phyloP scores from a whole-genome alignment of 2,113 vertebrate genomes.

The Vicugna pacos region DNA sequence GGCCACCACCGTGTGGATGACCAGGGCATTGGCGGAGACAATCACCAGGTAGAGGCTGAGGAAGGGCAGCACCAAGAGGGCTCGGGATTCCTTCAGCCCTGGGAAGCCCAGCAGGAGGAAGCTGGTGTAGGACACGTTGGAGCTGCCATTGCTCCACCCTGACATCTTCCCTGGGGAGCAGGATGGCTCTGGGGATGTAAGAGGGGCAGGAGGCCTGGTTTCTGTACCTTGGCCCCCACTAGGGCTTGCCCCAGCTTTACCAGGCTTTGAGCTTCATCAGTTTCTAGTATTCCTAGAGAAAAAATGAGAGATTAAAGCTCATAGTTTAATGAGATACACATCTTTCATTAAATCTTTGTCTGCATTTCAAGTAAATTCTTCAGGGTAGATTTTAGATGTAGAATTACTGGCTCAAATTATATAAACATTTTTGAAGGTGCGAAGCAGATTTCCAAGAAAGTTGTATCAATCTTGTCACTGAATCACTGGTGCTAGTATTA shows the following conservation, averaged over 20 bases:
- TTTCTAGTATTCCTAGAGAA: background rate
- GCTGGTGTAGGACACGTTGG: conserved; percentile 53
- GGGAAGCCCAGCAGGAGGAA: conserved; percentile 74
- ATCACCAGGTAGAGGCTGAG: conserved; percentile 60
- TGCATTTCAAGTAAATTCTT: conserved; percentile 33
- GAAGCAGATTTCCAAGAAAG: background rate
- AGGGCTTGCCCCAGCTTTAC: background rate
- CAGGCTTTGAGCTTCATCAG: background rate
- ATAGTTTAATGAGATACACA: background rate
- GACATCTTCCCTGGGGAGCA: background rate
- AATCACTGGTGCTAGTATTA: background rate
- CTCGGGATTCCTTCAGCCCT: background rate
- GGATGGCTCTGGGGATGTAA: background rate
- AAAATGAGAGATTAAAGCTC: background rate
- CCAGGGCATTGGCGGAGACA: background rate
- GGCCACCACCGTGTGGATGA: conserved; percentile 63
- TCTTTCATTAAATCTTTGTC: background rate
- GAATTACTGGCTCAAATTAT: background rate
- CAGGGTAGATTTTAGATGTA: background rate
- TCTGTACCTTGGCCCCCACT: background rate
- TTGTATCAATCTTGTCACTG: background rate
- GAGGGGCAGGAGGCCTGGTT: background rate
- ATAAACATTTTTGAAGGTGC: background rate
- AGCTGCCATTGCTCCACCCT: background rate
- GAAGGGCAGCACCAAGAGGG: conserved; percentile 62